These are phyloP conservation scores for Colletes latitarsis DNA, from an alignment of 1,140 invertebrate genomes.

Conservation along the genomic window DNA sequence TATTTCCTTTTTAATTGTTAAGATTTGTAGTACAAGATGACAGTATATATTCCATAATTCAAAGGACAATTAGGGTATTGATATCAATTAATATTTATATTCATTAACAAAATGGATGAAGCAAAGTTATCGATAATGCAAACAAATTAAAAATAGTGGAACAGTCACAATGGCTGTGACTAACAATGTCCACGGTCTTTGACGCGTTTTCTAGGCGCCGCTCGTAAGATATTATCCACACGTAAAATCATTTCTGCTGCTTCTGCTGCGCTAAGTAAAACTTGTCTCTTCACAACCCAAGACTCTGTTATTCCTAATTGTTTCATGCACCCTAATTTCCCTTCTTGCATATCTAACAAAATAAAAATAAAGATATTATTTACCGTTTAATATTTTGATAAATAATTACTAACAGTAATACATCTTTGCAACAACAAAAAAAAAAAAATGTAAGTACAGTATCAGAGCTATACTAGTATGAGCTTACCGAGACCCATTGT, in stretches of 20 bases:
- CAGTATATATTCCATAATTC: slow-evolving; percentile 5
- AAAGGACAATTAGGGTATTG: slow-evolving; percentile 15
- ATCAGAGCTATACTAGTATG: neutral
- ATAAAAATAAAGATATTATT: slow-evolving; percentile 28
- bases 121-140: slow-evolving; percentile 11
- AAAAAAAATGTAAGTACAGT: no score
- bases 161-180: slow-evolving; percentile 50
- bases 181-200: slow-evolving; percentile 94
- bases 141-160: slow-evolving; percentile 27
- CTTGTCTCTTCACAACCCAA: slow-evolving; percentile 97
- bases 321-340: slow-evolving; percentile 93
- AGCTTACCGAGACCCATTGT: slow-evolving; percentile 91
- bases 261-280: slow-evolving; percentile 96
- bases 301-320: slow-evolving; percentile 97
- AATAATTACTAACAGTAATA: neutral
- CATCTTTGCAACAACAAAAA: no score
- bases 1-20: slow-evolving; percentile 4
- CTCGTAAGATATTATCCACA: slow-evolving; percentile 98
- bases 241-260: slow-evolving; percentile 99
- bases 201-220: slow-evolving; percentile 94
- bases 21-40: slow-evolving; percentile 28
- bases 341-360: slow-evolving; percentile 91
- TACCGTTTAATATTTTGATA: neutral
- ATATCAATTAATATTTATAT: slow-evolving; percentile 29
- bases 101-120: slow-evolving; percentile 13